phyloP scores from a whole-genome alignment of 2,113 vertebrate species.

The Solea solea region DNA sequence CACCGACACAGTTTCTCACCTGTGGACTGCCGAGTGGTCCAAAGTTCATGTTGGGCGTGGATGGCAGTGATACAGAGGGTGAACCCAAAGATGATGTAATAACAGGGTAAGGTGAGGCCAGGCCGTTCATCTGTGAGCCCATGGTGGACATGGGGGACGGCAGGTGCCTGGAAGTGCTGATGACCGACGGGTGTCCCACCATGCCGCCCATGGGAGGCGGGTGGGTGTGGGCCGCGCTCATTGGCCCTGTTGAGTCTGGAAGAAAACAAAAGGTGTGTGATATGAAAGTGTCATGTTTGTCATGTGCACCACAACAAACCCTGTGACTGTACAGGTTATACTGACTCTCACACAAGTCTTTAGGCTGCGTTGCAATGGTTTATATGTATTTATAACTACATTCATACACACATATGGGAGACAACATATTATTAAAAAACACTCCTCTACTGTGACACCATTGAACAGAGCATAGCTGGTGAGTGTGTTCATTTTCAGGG shows the following conservation, averaged over 20 bases:
- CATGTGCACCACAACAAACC: background rate
- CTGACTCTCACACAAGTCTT: no score
- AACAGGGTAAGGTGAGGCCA: constrained; percentile 83
- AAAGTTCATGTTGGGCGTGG: constrained; percentile 79
- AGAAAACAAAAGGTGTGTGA: constrained; percentile 10
- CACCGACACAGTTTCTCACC: constrained; percentile 61
- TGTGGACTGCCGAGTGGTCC: constrained; percentile 79
- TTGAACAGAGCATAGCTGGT: no score
- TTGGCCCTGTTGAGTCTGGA: constrained; percentile 78
- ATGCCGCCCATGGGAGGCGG: constrained; percentile 74
- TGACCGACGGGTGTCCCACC: constrained; percentile 82
- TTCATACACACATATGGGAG: no score
- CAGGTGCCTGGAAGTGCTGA: constrained; percentile 78
- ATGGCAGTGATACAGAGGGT: constrained; percentile 75
- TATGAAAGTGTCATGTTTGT: background rate
- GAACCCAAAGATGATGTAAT: constrained; percentile 82
- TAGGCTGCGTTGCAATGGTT: no score
- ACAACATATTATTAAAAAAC: no score
- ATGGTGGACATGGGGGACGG: constrained; percentile 75
- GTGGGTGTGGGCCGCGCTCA: constrained; percentile 75
- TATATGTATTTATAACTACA: no score
- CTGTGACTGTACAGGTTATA: no score
- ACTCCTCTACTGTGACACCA: no score
- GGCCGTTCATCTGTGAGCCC: constrained; percentile 79
- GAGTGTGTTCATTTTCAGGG: no score